Evolutionary conservation across 23 tunicate genomes (phyloP), one percentile per base, ranked within the genome.

Genomic region (Trididemnum clinides): DNA sequence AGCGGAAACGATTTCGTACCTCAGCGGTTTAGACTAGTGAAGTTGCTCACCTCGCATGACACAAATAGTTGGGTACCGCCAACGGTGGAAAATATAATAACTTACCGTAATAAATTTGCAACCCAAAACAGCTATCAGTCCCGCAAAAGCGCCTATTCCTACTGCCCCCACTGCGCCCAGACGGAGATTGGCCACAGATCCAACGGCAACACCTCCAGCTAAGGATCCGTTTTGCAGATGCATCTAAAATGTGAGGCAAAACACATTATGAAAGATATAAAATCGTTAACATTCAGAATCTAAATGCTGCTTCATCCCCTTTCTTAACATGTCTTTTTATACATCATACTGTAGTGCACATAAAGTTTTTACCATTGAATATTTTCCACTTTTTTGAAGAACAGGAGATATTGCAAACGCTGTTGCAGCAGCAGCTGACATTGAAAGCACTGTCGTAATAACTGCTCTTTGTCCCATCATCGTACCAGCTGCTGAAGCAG

Each of bases 201-300:
- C 98, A 5, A 84, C 92, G 5, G 98, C 98, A 5, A 93, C 98
- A 36, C 98, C 98, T 33, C 98, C 98, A 28, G 98, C 98, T 5
- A 93, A 39, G n/a, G 92, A 87, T 12, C 91, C 90, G 50, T 92
- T 92, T 69, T 92, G 97, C 4, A 92, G 51, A 77, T 92, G 97
- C 34, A 92, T 91, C 97, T 92, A 72, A 4, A 49, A 64, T 12
- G 15, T 7, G 15, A 44, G 15, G 15, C 15, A 7, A 15, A 44
- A 7, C 15, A 15, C 54, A 15, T 15, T 44, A 7, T 44, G 54
- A 44, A 44, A 7, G 54, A 10, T 15, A 44, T 10, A 44, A 44
- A 44, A 44, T 44, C 15, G 10, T n/a, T n/a, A n/a, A n/a, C n/a
- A n/a, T n/a, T n/a, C n/a, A n/a, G n/a, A n/a, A n/a, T n/a, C n/a